A percentile compares a stretch with the other conserved stretches of the same genome.
phyloP scores from a whole-genome alignment of 2,888 invertebrate species.

The Sesia apiformis region DNA sequence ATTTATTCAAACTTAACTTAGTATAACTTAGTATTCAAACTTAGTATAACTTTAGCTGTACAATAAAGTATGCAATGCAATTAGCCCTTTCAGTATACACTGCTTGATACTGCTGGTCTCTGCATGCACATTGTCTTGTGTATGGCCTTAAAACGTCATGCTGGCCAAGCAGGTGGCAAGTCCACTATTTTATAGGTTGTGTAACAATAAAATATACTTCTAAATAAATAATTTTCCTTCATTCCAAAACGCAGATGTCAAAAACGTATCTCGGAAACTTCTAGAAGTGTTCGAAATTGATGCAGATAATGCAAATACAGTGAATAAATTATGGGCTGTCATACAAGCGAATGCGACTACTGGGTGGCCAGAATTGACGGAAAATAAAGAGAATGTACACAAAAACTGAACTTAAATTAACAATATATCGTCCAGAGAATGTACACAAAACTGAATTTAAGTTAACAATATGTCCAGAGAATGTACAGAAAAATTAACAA shows the following conservation, averaged over 20 bases:
- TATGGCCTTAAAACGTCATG: no score
- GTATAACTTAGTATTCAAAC: no score
- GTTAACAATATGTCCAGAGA: no score
- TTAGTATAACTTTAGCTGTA: no score
- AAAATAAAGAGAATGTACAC: neutral
- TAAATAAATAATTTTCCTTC: neutral
- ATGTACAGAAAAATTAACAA: no score
- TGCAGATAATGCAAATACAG: slow-evolving; percentile 1
- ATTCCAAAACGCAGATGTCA: slow-evolving; percentile 30
- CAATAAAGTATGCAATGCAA: no score
- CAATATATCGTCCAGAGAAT: no score
- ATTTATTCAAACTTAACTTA: no score
- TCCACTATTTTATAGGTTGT: neutral
- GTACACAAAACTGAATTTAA: neutral
- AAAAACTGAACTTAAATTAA: neutral
- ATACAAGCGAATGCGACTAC: neutral
- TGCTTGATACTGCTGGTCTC: no score
- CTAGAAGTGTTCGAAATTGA: slow-evolving; percentile 37
- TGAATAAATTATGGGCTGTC: neutral
- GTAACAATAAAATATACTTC: neutral
- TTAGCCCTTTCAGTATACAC: no score
- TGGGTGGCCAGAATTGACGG: neutral
- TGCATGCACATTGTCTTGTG: no score
- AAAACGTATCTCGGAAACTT: slow-evolving; percentile 33
- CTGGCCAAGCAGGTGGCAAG: no score